Percentiles rank a stretch among this genome's conserved stretches.
phyloP scores from a whole-genome alignment of 2,888 invertebrate species.

The Polyploca ridens region DNA sequence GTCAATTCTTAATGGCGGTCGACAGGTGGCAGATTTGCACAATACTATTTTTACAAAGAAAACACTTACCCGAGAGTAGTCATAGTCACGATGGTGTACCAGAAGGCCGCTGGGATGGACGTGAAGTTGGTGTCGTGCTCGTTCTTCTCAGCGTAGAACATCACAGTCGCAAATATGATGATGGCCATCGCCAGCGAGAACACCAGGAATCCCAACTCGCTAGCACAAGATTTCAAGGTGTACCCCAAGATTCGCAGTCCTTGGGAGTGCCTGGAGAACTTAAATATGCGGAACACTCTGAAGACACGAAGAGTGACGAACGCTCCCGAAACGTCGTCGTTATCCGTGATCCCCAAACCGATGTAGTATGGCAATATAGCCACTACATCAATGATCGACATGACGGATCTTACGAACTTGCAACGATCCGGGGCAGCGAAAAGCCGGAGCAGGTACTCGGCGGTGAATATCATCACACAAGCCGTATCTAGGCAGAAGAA shows the following conservation, averaged over 20 bases:
- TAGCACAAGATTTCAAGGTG: constrained; percentile 99
- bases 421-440: constrained; percentile 99
- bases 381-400: constrained; percentile 99
- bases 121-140: constrained; percentile 98
- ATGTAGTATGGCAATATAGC: constrained; percentile 99
- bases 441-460: constrained; percentile 96
- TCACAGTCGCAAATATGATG: constrained; percentile 99
- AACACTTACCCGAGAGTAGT: constrained; percentile 97
- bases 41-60: constrained; percentile 21
- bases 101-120: constrained; percentile 99
- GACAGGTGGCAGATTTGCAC: constrained; percentile 63
- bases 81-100: constrained; percentile 99
- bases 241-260: constrained; percentile 99
- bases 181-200: constrained; percentile 99
- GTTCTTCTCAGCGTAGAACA: constrained; percentile 99
- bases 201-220: constrained; percentile 99
- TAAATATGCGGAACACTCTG: constrained; percentile 99
- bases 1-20: constrained; percentile 70
- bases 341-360: constrained; percentile 98
- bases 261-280: constrained; percentile 99
- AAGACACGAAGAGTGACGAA: constrained; percentile 99
- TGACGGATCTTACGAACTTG: constrained; percentile 98
- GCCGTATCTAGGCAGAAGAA: constrained; percentile 99
- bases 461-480: constrained; percentile 99
- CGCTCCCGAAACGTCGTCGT: constrained; percentile 99